Conservation (phyloP, 2,113 vertebrate genomes). For the Pangasianodon gigas region DNA sequence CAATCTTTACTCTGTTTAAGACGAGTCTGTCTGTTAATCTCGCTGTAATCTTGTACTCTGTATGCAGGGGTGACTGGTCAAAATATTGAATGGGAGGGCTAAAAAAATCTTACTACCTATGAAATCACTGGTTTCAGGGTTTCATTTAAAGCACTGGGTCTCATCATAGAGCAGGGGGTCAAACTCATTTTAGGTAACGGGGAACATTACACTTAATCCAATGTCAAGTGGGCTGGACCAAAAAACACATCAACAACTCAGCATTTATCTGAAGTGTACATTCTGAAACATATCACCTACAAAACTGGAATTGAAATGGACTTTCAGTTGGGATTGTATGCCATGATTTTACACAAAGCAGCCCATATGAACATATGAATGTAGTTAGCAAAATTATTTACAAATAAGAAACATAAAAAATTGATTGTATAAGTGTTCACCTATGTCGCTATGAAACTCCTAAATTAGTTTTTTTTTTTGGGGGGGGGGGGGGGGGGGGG, state of each 20-base stretch:
- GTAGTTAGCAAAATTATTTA: not conserved
- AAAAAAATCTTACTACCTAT: not conserved
- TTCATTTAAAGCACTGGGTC: not conserved
- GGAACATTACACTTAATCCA: too few relatives aligned
- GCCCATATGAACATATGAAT: not conserved
- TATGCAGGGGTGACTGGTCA: not conserved
- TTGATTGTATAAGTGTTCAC: not conserved
- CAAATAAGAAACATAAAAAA: not conserved
- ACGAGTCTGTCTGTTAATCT: not conserved
- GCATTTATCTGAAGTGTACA: too few relatives aligned
- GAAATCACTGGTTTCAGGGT: not conserved
- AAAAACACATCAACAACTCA: too few relatives aligned
- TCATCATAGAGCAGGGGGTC: not conserved
- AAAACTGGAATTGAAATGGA: too few relatives aligned
- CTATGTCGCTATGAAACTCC: too few relatives aligned
- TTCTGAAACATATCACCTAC: too few relatives aligned
- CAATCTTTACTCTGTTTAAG: slow-evolving; percentile 5
- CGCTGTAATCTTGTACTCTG: not conserved
- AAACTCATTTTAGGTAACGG: not conserved
- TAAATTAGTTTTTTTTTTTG: too few relatives aligned
- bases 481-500: too few relatives aligned
- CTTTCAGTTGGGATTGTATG: not conserved
- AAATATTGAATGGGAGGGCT: not conserved
- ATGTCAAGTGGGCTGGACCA: too few relatives aligned
- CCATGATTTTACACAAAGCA: not conserved